Percentiles rank a stretch among this genome's conserved stretches.
phyloP scores from a whole-genome alignment of 1,140 invertebrate species.

The Phenacoccus solenopsis region DNA sequence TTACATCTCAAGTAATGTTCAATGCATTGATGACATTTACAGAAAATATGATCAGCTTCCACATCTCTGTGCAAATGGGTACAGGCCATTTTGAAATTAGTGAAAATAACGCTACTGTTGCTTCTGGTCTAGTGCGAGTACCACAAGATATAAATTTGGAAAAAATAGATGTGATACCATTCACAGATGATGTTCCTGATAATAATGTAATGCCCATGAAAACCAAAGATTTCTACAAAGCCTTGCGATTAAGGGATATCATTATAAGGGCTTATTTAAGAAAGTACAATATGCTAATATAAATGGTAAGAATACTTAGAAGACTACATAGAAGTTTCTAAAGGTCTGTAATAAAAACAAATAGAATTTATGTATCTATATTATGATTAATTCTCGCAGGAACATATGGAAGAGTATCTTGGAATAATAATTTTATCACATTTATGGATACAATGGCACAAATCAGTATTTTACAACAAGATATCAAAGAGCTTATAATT shows the following conservation, averaged over 20 bases:
- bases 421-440: conserved; percentile 80
- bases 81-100: conserved; percentile 75
- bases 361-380: no score
- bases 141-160: conserved; percentile 31
- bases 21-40: neutral
- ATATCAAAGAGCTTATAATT: neutral
- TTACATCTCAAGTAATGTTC: no score
- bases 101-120: conserved; percentile 62
- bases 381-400: conserved; percentile 7
- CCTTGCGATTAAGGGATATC: conserved; percentile 81
- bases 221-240: conserved; percentile 79
- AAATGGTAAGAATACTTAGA: conserved; percentile 31
- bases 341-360: no score
- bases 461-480: neutral
- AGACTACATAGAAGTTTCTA: neutral
- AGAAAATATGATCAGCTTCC: neutral
- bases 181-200: conserved; percentile 24
- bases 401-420: conserved; percentile 41
- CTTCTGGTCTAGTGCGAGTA: conserved; percentile 48
- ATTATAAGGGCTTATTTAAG: conserved; percentile 69
- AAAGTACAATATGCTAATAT: conserved; percentile 41
- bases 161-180: conserved; percentile 35
- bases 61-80: conserved; percentile 51
- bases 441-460: conserved; percentile 72
- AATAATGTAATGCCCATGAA: conserved; percentile 33